Conservation (phyloP, 2,797 vertebrate genomes). For the Mastacembelus armatus region DNA sequence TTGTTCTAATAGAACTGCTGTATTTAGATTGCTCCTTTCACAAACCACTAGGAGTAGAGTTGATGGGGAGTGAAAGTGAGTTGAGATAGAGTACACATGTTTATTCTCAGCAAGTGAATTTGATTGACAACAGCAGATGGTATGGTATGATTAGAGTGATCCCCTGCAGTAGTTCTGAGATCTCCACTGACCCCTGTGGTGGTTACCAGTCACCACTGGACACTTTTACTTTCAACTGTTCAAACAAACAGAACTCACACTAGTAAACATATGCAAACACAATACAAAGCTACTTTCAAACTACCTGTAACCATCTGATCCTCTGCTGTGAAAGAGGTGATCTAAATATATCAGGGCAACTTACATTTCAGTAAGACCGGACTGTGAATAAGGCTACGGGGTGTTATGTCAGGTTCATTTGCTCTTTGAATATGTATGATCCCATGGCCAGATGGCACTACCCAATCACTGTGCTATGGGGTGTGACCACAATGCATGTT, state of each 20-base stretch:
- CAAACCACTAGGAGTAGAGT: constrained; percentile 5
- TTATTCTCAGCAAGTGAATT: not conserved
- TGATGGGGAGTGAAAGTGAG: constrained; percentile 39
- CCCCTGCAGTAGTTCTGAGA: constrained; percentile 19
- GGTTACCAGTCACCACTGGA: constrained; percentile 35
- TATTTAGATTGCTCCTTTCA: constrained; percentile 30
- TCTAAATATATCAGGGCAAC: constrained; percentile 14
- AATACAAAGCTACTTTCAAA: not conserved
- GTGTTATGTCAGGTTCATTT: constrained; percentile 38
- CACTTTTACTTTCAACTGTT: constrained; percentile 26
- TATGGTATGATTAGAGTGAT: constrained; percentile 9
- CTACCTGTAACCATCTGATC: not conserved
- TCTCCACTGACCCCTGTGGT: constrained; percentile 14
- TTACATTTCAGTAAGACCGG: constrained; percentile 35
- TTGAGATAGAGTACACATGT: constrained; percentile 11
- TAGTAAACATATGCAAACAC: not conserved
- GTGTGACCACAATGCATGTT: constrained; percentile 24
- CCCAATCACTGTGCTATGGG: constrained; percentile 8
- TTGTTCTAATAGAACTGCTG: constrained; percentile 34
- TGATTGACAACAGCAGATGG: constrained; percentile 63
- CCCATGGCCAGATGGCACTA: constrained; percentile 46
- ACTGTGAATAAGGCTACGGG: constrained; percentile 13
- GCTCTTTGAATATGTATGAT: constrained; percentile 48
- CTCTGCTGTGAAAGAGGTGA: not conserved
- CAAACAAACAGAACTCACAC: not conserved